Conservation (phyloP, 2,888 invertebrate species). For the Tetragnatha montana region DNA sequence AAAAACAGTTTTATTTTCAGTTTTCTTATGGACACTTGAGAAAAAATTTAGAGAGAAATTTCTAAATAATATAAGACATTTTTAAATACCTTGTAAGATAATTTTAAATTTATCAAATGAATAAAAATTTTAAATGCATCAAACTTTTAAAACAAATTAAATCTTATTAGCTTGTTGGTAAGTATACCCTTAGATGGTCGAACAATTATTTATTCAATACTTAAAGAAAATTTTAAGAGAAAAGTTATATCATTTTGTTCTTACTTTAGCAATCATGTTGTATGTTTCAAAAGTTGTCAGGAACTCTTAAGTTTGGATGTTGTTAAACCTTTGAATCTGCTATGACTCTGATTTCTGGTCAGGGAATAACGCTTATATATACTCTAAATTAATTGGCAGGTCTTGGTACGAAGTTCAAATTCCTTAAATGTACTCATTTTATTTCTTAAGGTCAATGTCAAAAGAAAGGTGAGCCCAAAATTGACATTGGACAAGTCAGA, state of each 20-base stretch:
- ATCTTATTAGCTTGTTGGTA: too few relatives aligned
- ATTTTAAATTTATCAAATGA: too few relatives aligned
- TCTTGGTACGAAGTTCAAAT: not conserved
- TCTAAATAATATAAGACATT: too few relatives aligned
- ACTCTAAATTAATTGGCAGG: not conserved
- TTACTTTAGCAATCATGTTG: not conserved
- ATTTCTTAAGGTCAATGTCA: not conserved
- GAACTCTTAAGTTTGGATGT: not conserved
- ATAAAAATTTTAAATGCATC: too few relatives aligned
- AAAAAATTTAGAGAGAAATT: not conserved
- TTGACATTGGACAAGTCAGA: not conserved
- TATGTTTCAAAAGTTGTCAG: not conserved
- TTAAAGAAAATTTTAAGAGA: not conserved
- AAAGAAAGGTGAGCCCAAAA: not conserved
- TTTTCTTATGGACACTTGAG: not conserved
- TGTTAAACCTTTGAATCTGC: not conserved
- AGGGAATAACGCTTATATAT: not conserved
- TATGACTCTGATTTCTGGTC: not conserved
- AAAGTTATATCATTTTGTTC: not conserved
- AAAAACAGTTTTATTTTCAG: not conserved
- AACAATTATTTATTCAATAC: not conserved
- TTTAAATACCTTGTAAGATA: too few relatives aligned
- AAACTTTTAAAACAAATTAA: too few relatives aligned
- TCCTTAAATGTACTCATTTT: not conserved
- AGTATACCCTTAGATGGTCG: too few relatives aligned